These are phyloP conservation scores for Genyomyrus donnyi DNA, from an alignment of 2,113 vertebrate species.

Conservation along the genomic window DNA sequence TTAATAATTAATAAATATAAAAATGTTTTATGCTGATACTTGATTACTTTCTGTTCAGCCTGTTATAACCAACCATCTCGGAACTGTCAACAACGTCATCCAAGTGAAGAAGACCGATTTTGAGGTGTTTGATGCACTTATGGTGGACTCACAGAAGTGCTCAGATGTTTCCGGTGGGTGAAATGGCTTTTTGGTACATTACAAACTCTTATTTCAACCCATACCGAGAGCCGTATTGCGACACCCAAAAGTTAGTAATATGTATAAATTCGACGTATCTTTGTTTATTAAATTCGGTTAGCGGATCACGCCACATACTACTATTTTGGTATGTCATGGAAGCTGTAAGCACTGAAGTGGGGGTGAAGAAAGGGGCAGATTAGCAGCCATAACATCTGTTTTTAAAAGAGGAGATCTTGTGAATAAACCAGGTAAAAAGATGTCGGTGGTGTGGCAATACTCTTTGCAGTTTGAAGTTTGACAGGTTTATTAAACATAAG, in stretches of 20 bases:
- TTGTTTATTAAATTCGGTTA: background rate
- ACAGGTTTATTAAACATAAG: background rate
- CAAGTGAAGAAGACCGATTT: slow-evolving; percentile 92
- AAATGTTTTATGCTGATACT: background rate
- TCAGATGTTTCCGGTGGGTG: slow-evolving; percentile 77
- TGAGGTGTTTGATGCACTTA: slow-evolving; percentile 94
- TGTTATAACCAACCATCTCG: slow-evolving; percentile 79
- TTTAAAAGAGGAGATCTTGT: background rate
- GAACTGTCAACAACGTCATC: slow-evolving; percentile 87
- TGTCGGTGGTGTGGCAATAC: no score
- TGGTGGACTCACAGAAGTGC: slow-evolving; percentile 85
- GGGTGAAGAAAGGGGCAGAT: background rate
- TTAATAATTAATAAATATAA: background rate
- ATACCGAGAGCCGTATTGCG: background rate
- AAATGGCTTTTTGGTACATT: background rate
- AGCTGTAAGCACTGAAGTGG: background rate
- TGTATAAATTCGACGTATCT: background rate
- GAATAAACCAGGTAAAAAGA: background rate
- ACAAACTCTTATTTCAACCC: background rate
- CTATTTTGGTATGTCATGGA: background rate
- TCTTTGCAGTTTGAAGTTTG: background rate
- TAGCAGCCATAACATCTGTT: background rate
- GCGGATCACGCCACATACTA: background rate
- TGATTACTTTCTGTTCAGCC: slow-evolving; percentile 56
- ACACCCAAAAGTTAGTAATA: background rate